Percentiles rank a stretch among this genome's conserved stretches.
Evolutionary conservation across 2,113 vertebrate genomes (phyloP).

Genomic region (Craseonycteris thonglongyai): DNA sequence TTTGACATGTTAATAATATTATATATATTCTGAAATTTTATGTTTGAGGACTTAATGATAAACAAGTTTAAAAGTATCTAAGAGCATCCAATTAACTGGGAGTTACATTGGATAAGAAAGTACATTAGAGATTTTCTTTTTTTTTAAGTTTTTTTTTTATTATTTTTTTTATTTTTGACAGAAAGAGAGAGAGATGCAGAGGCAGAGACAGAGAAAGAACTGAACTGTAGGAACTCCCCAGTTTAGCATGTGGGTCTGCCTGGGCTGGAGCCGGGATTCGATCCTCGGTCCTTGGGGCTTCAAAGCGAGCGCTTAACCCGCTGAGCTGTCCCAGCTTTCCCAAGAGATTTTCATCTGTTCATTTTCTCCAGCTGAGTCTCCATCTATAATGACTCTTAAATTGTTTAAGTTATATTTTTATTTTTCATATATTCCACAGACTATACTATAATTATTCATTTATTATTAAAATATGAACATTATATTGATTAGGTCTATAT

Average conservation of each 20-base stretch:
- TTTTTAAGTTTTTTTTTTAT: no score
- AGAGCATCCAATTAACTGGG: neutral
- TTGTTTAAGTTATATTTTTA: neutral
- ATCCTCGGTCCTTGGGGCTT: no score
- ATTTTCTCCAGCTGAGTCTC: neutral
- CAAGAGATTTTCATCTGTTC: neutral
- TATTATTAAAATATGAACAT: neutral
- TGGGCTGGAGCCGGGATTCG: no score
- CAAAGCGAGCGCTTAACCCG: no score
- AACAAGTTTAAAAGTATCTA: neutral
- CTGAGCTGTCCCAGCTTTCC: no score
- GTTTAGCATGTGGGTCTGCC: no score
- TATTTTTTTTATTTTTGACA: no score
- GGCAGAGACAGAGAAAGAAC: no score
- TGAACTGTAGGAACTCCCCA: no score
- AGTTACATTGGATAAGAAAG: neutral
- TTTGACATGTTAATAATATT: neutral
- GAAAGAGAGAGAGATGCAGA: no score
- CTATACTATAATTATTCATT: neutral
- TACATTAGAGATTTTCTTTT: no score
- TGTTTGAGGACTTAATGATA: neutral
- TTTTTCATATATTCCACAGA: neutral
- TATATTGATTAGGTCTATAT: neutral
- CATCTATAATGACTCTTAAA: neutral
- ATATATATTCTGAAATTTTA: neutral